Percentiles rank a stretch among this genome's conserved stretches.
Conservation (phyloP, 1,140 invertebrate species). For the Colletes latitarsis region DNA sequence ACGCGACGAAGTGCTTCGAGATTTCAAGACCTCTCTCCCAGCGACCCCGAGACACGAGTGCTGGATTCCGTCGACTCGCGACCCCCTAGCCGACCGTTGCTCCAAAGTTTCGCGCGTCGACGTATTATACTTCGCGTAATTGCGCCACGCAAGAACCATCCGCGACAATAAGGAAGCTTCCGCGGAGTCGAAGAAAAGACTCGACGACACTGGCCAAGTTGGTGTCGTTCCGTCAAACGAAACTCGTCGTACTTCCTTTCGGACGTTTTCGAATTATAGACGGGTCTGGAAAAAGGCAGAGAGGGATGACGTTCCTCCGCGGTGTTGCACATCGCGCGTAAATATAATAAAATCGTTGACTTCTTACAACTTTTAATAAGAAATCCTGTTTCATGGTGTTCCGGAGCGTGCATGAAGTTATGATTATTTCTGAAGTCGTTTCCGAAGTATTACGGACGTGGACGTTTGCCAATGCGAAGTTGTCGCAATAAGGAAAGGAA, state of each 20-base stretch:
- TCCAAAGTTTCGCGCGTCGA: constrained; percentile 6
- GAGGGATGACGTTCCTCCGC: background rate
- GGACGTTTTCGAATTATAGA: background rate
- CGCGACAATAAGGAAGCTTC: constrained; percentile 10
- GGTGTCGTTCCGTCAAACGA: background rate
- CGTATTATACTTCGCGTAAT: constrained; percentile 46
- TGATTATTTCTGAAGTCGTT: constrained; percentile 30
- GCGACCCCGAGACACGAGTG: background rate
- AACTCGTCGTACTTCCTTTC: background rate
- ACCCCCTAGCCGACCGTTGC: background rate
- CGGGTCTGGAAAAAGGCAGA: background rate
- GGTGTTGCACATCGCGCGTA: background rate
- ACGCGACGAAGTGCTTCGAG: background rate
- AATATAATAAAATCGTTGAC: constrained; percentile 25
- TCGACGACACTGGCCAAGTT: background rate
- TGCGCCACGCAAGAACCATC: constrained; percentile 23
- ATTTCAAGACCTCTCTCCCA: constrained; percentile 39
- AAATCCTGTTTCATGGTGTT: background rate
- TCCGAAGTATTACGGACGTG: constrained; percentile 28
- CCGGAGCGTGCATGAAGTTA: background rate
- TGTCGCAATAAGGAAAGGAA: constrained; percentile 11
- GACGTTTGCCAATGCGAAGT: constrained; percentile 10
- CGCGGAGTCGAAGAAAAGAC: background rate
- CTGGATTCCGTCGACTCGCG: background rate
- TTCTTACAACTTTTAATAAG: constrained; percentile 44